Conservation (phyloP, 2,888 invertebrate genomes). For the Apomyelois bistriatella region DNA sequence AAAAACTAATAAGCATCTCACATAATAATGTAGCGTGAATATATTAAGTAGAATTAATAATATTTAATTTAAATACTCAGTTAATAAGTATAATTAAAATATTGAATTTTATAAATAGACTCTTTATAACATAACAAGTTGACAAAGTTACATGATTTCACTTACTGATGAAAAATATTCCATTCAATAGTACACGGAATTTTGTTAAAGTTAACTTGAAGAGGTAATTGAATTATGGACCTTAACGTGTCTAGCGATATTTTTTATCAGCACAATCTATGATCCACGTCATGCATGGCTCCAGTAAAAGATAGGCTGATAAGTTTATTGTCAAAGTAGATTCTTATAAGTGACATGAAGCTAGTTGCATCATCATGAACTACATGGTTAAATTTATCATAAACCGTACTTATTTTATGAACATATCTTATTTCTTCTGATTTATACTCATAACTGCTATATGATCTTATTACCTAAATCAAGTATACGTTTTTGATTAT, state of each 20-base stretch:
- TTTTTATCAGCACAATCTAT: constrained; percentile 1
- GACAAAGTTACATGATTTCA: too few species aligned
- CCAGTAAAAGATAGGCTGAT: constrained; percentile 6
- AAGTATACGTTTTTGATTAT: too few species aligned
- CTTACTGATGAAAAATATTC: neutral
- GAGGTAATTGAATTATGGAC: constrained; percentile 1
- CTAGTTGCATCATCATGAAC: neutral
- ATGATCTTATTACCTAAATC: too few species aligned
- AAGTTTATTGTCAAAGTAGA: constrained; percentile 8
- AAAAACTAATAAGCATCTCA: too few species aligned
- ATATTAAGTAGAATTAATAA: too few species aligned
- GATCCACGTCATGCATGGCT: neutral
- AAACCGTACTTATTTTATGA: neutral
- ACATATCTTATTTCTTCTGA: neutral
- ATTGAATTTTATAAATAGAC: too few species aligned
- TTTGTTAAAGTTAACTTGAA: neutral
- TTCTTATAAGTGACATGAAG: constrained; percentile 2
- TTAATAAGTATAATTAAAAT: too few species aligned
- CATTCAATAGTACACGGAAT: neutral
- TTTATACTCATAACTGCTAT: too few species aligned
- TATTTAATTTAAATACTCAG: too few species aligned
- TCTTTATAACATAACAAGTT: too few species aligned
- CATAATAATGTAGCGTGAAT: too few species aligned
- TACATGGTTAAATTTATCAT: neutral
- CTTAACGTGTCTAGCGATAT: neutral